phyloP scores from a whole-genome alignment of 2,113 vertebrate species.

The Otis tarda region DNA sequence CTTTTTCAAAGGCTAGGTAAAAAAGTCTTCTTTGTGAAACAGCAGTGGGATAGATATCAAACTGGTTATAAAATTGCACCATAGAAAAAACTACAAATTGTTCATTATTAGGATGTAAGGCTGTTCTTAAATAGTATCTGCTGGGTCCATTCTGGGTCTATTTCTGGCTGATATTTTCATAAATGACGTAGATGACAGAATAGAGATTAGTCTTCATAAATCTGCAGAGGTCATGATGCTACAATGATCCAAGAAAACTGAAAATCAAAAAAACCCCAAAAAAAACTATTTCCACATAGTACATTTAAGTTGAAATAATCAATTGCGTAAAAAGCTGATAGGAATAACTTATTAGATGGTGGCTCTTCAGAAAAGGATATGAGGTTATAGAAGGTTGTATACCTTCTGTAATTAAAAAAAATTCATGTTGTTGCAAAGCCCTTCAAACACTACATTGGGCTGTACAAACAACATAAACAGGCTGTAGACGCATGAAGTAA shows the following conservation, averaged over 20 bases:
- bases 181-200: not conserved
- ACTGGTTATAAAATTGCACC: not conserved
- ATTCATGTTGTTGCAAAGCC: not conserved
- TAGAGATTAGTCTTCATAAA: not conserved
- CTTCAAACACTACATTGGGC: not conserved
- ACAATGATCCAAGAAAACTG: not conserved
- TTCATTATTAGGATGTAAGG: not conserved
- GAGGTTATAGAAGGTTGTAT: not conserved
- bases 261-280: not conserved
- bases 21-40: not conserved
- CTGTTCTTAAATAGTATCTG: not conserved
- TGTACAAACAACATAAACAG: not conserved
- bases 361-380: not conserved
- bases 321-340: not conserved
- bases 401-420: not conserved
- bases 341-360: not conserved
- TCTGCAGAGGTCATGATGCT: not conserved
- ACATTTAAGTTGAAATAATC: not conserved
- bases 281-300: accelerated
- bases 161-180: not conserved
- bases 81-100: not conserved
- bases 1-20: not conserved
- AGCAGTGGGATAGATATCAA: not conserved
- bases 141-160: not conserved
- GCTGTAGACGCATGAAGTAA: not conserved